Evolutionary conservation across 2,888 invertebrate species (phyloP).

Genomic region (Nesidiocoris tenuis): DNA sequence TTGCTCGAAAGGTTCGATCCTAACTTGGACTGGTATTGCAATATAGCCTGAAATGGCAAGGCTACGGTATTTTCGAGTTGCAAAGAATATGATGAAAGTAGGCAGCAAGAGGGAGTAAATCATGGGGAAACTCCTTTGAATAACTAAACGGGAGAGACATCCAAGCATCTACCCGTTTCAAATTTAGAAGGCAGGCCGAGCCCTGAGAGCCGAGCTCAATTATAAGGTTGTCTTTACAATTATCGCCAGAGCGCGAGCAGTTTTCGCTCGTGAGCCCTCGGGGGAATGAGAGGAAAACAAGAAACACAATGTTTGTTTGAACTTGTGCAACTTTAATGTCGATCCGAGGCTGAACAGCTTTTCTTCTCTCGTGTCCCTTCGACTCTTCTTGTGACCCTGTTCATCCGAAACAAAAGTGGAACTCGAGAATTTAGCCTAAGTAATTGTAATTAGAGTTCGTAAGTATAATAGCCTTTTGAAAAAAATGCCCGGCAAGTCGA

Average conservation of each 20-base stretch:
- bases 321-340: conserved; percentile 12
- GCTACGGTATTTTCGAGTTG: not conserved
- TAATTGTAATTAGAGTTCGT: not conserved
- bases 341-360: not conserved
- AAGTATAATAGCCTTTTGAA: not conserved
- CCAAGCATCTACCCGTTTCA: not conserved
- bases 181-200: not conserved
- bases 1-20: too few relatives aligned
- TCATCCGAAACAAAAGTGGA: not conserved
- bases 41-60: too few relatives aligned
- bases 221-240: not conserved
- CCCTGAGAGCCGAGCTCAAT: not conserved
- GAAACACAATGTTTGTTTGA: conserved; percentile 1
- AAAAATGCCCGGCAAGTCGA: too few relatives aligned
- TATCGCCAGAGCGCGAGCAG: not conserved
- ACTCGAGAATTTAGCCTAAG: not conserved
- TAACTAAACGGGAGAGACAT: not conserved
- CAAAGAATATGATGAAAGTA: not conserved
- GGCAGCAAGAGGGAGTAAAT: not conserved
- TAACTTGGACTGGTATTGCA: too few relatives aligned
- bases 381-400: not conserved
- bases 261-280: not conserved
- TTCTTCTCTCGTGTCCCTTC: not conserved
- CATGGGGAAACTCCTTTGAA: not conserved
- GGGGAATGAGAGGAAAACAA: not conserved